A percentile compares a stretch with the other conserved stretches of the same genome.
Evolutionary conservation across 2,113 vertebrate species (phyloP).

Genomic region (Esox niger): DNA sequence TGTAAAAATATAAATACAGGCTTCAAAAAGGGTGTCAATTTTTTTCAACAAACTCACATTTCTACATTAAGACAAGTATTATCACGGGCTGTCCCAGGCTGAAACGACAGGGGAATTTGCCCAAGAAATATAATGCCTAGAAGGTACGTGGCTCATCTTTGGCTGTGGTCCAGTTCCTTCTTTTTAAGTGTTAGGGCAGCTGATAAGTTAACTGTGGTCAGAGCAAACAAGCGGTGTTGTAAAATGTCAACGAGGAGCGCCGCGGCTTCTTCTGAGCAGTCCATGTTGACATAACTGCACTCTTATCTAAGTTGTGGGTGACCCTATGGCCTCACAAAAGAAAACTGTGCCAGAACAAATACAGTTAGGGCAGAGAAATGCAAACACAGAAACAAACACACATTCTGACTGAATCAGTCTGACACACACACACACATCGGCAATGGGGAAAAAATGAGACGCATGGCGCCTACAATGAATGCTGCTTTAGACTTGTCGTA

Average conservation of each 20-base stretch:
- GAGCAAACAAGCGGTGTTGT: conserved; percentile 63
- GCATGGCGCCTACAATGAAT: no score
- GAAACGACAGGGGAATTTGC: no score
- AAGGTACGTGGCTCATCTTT: no score
- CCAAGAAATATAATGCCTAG: neutral
- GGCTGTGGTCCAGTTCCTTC: neutral
- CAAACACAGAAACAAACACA: no score
- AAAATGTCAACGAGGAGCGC: conserved; percentile 66
- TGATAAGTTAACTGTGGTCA: conserved; percentile 60
- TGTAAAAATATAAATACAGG: neutral
- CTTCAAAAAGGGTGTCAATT: neutral
- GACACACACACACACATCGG: no score
- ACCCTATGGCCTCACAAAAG: conserved; percentile 48
- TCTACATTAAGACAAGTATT: conserved; percentile 2
- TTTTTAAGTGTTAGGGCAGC: conserved; percentile 29
- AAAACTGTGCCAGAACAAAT: conserved; percentile 65
- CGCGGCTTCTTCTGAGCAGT: conserved; percentile 60
- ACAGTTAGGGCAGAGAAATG: conserved; percentile 53
- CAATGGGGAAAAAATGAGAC: no score
- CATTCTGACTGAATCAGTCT: no score
- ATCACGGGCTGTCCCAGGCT: conserved; percentile 21
- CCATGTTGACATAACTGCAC: conserved; percentile 68
- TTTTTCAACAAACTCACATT: conserved; percentile 9
- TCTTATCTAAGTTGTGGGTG: conserved; percentile 64
- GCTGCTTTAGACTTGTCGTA: no score